Evolutionary conservation across 2,113 vertebrate genomes (phyloP).

Genomic region (Tachysurus vachellii): DNA sequence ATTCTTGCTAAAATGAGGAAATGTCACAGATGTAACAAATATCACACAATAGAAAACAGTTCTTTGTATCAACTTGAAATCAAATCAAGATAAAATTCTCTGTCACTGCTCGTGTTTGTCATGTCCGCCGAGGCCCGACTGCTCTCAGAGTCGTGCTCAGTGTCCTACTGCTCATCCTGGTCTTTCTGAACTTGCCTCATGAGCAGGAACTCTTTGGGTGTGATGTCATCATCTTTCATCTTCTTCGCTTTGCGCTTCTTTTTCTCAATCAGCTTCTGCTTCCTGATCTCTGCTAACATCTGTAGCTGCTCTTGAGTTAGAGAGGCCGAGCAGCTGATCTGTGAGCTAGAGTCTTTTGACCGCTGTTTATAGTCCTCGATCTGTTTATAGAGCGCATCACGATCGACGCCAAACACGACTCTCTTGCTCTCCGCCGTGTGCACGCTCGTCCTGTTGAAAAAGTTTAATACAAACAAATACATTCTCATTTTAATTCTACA

Average conservation of each 20-base stretch:
- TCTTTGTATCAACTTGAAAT: not conserved
- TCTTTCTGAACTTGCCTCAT: conserved; percentile 48
- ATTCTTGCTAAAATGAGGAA: not conserved
- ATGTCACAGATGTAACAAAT: not conserved
- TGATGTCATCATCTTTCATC: conserved; percentile 55
- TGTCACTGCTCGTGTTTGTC: conserved; percentile 54
- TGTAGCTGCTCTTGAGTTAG: conserved; percentile 63
- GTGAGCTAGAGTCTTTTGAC: conserved; percentile 37
- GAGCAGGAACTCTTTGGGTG: conserved; percentile 63
- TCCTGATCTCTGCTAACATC: conserved; percentile 60
- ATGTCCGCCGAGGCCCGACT: conserved; percentile 39
- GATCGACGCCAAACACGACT: conserved; percentile 75
- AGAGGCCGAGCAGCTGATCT: not conserved
- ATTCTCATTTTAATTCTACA: not conserved
- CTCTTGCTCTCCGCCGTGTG: conserved; percentile 35
- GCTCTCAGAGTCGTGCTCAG: conserved; percentile 22
- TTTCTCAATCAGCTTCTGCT: conserved; percentile 57
- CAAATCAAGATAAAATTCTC: not conserved
- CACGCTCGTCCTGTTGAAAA: conserved; percentile 59
- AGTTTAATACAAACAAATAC: not conserved
- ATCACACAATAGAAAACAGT: not conserved
- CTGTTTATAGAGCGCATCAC: conserved; percentile 75
- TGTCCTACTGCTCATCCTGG: conserved; percentile 50
- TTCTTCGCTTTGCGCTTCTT: conserved; percentile 62
- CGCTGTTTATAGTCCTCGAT: conserved; percentile 77